Evolutionary conservation across 2,888 invertebrate genomes (phyloP), one percentile per base, ranked within the genome.

Genomic region (Coelogynopora nodosa): DNA sequence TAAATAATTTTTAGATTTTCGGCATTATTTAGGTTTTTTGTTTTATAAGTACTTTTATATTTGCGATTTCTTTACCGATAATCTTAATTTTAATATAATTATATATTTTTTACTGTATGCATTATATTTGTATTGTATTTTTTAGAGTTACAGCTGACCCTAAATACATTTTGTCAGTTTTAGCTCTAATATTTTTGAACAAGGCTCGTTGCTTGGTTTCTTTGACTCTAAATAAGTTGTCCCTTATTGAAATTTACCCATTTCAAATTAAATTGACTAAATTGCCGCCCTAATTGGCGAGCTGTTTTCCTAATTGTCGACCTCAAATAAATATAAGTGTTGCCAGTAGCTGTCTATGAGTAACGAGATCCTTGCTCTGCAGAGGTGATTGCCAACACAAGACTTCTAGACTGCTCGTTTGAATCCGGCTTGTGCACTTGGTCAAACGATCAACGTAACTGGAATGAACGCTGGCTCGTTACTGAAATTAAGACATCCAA

Each of bases 131-230:
- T 74, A 13, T 10, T 74, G 23, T 74, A 74, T 23, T 74, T 74
- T 74, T 74, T 74, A 74, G 74, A 74, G 74, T 74, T 74, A 74
- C 74, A 74, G 23, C 23, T 74, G 74, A 74, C 74, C 5, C 5
- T 13, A 23, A 74, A n/a, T n/a, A n/a, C n/a, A 49, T 13, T 49
- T 5, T 49, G 49, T 74, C 74, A 74, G 74, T 74, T 74, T 5
- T 74, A 74, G 74, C 74, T 74, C 23, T 74, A 74, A 74, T 2
- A n/a, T n/a, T n/a, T 13, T 2, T 13, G 5, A 74, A 74, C 74
- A 74, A 74, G 74, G 74, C 74, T 74, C 74, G 74, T 74, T 74
- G 74, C 74, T 74, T 74, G 74, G 74, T 74, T 74, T 74, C 74
- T 74, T 74, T 74, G 74, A 74, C 74, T 23, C 74, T 13, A 26